Evolutionary conservation across 1,140 invertebrate species (phyloP), one percentile per base, ranked within the genome.

Genomic region (Halesus radiatus): DNA sequence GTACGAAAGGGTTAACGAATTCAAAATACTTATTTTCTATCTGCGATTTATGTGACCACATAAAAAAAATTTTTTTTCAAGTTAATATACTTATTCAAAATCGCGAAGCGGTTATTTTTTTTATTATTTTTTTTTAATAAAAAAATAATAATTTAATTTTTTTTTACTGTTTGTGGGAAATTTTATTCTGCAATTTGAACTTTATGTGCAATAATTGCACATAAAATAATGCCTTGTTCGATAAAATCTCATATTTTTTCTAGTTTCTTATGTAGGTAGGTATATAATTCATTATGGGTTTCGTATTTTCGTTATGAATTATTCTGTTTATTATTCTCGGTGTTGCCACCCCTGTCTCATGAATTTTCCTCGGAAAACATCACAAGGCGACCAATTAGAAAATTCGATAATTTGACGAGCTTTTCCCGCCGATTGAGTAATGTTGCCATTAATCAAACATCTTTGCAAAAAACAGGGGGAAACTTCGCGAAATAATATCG

Each of bases 371-470:
- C n/a, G 72, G 68, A 81, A 81, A 82, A 82, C 81, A 82, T 79
- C 81, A 73, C 77, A 29, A 78, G 76, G 66, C 73, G 70, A 79
- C 80, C 80, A 81, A 81, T 82, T 82, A 82, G 72, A 82, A 82
- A 82, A 82, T 82, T 79, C 81, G 81, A 82, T 79, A 82, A 82
- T 82, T 82, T 82, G 81, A 78, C 76, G 76, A 82, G 73, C 78
- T 76, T 82, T 82, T 82, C 76, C 76, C 70, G 68, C 52, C 80
- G 80, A 80, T 80, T 77, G 68, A 78, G 66, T 73, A 77, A 81
- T 81, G 80, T 74, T 70, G 62, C 75, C 81, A 79, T 82, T 79
- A 82, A 82, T 82, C 81, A 82, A 82, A 82, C 29, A 76, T 82
- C 78, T 45, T 75, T 58, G 70, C 52, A 64, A 77, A 79, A 81